Conservation (phyloP, 1,140 invertebrate species). For the Drosophila aff. region DNA sequence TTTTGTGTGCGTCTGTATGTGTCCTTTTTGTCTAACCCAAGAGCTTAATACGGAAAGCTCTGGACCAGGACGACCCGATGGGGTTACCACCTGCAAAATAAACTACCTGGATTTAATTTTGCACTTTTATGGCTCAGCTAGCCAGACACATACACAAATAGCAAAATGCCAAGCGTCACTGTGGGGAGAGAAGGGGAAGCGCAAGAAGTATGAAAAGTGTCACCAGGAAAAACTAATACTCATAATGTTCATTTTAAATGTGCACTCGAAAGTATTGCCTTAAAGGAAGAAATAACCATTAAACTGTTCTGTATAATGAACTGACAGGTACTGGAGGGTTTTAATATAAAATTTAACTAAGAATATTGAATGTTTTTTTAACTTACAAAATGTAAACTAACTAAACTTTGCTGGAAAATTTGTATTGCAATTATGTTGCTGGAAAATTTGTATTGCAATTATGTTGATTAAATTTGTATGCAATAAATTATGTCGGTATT, state of each 20-base stretch:
- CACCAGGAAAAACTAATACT: slow-evolving; percentile 19
- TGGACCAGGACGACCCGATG: slow-evolving; percentile 48
- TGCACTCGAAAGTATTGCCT: slow-evolving; percentile 15
- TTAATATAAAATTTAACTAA: neutral
- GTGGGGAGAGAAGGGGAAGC: slow-evolving; percentile 6
- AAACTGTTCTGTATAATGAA: neutral
- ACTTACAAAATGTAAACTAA: neutral
- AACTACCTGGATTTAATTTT: slow-evolving; percentile 76
- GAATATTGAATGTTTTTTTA: neutral
- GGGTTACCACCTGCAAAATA: slow-evolving; percentile 64
- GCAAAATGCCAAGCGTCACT: slow-evolving; percentile 27
- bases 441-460: neutral
- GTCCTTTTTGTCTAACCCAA: slow-evolving; percentile 59
- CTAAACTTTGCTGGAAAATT: neutral
- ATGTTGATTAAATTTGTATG: neutral
- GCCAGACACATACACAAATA: slow-evolving; percentile 14
- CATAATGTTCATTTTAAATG: slow-evolving; percentile 36
- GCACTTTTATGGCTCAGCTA: slow-evolving; percentile 63
- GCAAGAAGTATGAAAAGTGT: slow-evolving; percentile 45
- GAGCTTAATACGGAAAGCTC: slow-evolving; percentile 61
- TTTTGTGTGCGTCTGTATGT: slow-evolving; percentile 9
- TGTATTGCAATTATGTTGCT: neutral
- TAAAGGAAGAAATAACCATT: neutral
- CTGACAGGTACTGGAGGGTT: neutral
- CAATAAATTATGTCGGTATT: too few species aligned